Evolutionary conservation across 2,797 vertebrate species (phyloP).

Genomic region (Vespertilio murinus): DNA sequence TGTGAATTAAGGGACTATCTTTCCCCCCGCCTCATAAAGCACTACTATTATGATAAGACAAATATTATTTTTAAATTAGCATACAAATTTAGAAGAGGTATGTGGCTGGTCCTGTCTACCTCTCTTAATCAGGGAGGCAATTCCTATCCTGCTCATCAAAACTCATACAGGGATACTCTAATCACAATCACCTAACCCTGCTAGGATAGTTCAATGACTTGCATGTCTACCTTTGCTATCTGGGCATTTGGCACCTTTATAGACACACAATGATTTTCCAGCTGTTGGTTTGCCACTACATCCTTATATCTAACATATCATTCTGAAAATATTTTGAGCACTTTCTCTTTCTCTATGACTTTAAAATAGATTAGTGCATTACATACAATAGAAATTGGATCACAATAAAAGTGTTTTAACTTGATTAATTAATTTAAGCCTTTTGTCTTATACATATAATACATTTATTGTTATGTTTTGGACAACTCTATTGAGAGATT

Average conservation of each 20-base stretch:
- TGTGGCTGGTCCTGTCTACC: not conserved
- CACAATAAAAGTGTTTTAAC: not conserved
- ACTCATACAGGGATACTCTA: not conserved
- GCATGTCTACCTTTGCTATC: not conserved
- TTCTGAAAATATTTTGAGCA: not conserved
- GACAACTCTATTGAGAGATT: not conserved
- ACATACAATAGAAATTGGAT: not conserved
- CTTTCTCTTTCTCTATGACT: not conserved
- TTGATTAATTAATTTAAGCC: not conserved
- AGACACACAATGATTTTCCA: not conserved
- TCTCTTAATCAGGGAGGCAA: not conserved
- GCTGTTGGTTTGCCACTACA: not conserved
- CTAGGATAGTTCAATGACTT: not conserved
- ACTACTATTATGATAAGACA: not conserved
- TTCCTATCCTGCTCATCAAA: not conserved
- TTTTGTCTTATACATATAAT: not conserved
- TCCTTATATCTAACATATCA: not conserved
- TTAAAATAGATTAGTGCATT: not conserved
- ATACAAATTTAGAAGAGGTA: not conserved
- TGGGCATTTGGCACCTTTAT: not conserved
- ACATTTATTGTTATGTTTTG: conserved; percentile 9
- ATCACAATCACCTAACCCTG: not conserved
- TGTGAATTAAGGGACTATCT: not conserved
- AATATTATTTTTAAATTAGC: not conserved
- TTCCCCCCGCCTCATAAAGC: not conserved